Conservation (phyloP, 1,140 invertebrate species). For the Grapholita molesta region DNA sequence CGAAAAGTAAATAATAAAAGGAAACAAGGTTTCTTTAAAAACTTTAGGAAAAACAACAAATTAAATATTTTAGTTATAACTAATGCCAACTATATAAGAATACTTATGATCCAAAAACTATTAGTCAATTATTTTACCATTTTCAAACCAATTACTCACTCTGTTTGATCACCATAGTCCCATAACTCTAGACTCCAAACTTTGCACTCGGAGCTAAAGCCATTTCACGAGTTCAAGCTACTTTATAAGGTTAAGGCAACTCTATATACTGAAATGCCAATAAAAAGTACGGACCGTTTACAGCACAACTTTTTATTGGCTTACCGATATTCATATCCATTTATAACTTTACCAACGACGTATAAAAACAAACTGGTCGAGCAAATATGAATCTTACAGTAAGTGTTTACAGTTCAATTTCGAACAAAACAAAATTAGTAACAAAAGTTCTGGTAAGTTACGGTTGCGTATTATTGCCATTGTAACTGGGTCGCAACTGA, state of each 20-base stretch:
- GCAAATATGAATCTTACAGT: not conserved
- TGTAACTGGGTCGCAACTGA: not conserved
- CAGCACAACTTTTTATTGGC: slow-evolving; percentile 64
- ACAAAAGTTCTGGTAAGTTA: not conserved
- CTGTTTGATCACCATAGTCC: not conserved
- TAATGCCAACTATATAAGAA: not conserved
- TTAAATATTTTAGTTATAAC: too few species aligned
- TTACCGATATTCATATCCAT: slow-evolving; percentile 9
- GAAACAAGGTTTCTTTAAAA: too few species aligned
- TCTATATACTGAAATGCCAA: slow-evolving; percentile 17
- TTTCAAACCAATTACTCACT: not conserved
- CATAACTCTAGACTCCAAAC: not conserved
- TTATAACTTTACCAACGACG: not conserved
- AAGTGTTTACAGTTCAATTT: not conserved
- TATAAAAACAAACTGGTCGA: not conserved
- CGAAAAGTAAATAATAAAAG: too few species aligned
- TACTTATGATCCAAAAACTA: not conserved
- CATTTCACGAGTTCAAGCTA: not conserved
- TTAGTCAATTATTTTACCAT: not conserved
- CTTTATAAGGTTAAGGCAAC: not conserved
- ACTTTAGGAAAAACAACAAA: too few species aligned
- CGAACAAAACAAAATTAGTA: not conserved
- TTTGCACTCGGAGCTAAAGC: not conserved
- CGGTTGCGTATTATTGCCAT: not conserved
- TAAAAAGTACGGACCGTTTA: slow-evolving; percentile 36